phyloP scores from a whole-genome alignment of 2,113 vertebrate species.

The Gallinago jamesoni region DNA sequence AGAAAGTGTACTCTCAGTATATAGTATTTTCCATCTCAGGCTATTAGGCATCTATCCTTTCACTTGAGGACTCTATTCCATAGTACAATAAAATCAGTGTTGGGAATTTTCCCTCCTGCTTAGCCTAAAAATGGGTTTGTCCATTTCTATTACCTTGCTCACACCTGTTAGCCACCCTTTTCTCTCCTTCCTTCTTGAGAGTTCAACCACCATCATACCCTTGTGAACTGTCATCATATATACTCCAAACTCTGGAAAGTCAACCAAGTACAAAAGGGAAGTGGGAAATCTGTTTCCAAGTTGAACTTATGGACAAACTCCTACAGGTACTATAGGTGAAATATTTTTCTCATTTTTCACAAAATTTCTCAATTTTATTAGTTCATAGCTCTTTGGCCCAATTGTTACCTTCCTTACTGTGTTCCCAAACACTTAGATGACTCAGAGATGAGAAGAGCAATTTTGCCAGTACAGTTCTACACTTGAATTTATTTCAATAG shows the following conservation, averaged over 20 bases:
- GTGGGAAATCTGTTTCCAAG: conserved; percentile 23
- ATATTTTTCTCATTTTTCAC: not conserved
- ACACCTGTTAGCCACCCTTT: conserved; percentile 53
- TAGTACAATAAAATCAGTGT: conserved; percentile 64
- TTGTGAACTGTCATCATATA: not conserved
- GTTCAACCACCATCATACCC: not conserved
- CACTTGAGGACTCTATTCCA: conserved; percentile 62
- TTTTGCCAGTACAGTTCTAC: not conserved
- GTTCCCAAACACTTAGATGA: not conserved
- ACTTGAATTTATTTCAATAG: not conserved
- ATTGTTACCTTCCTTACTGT: not conserved
- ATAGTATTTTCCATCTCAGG: conserved; percentile 63
- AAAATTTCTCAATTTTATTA: not conserved
- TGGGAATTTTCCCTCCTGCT: conserved; percentile 65
- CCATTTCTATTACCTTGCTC: conserved; percentile 57
- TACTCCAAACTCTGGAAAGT: conserved; percentile 11
- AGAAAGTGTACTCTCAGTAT: not conserved
- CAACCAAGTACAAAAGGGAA: conserved; percentile 34
- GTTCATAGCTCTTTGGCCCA: not conserved
- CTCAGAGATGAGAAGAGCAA: not conserved
- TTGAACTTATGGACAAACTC: not conserved
- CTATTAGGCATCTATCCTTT: conserved; percentile 62
- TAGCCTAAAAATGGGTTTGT: conserved; percentile 60
- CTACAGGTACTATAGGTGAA: conserved; percentile 2
- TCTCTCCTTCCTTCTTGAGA: conserved; percentile 23